Conservation (phyloP, 2,797 vertebrate species). For the Muscicapa comitata region DNA sequence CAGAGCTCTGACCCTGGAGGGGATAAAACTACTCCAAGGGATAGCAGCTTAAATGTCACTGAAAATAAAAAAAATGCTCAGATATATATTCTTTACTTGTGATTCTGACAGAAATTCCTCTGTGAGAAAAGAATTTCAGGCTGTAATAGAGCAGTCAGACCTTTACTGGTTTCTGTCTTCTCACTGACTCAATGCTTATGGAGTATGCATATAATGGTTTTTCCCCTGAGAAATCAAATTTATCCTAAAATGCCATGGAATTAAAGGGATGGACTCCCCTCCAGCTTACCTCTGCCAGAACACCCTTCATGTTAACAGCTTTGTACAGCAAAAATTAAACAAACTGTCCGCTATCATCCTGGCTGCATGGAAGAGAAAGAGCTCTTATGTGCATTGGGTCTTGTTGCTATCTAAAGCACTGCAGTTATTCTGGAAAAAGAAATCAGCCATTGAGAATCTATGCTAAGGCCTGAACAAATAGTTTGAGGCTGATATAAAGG, state of each 20-base stretch:
- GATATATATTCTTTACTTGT: background rate
- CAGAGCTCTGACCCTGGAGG: background rate
- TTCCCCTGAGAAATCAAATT: background rate
- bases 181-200: background rate
- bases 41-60: background rate
- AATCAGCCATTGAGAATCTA: background rate
- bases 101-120: background rate
- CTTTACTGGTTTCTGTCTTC: background rate
- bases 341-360: background rate
- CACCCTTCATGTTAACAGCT: background rate
- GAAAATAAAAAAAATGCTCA: background rate
- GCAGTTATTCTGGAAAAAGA: background rate
- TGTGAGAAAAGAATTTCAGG: background rate
- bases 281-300: background rate
- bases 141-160: background rate
- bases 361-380: background rate
- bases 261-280: background rate
- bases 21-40: background rate
- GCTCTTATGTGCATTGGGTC: background rate
- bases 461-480: conserved; percentile 18
- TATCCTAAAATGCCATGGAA: background rate
- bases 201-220: background rate
- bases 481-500: background rate
- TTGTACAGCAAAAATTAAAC: background rate
- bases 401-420: background rate